Conservation (phyloP, 2,888 invertebrate genomes). For the Marasmarcha lunaedactyla region DNA sequence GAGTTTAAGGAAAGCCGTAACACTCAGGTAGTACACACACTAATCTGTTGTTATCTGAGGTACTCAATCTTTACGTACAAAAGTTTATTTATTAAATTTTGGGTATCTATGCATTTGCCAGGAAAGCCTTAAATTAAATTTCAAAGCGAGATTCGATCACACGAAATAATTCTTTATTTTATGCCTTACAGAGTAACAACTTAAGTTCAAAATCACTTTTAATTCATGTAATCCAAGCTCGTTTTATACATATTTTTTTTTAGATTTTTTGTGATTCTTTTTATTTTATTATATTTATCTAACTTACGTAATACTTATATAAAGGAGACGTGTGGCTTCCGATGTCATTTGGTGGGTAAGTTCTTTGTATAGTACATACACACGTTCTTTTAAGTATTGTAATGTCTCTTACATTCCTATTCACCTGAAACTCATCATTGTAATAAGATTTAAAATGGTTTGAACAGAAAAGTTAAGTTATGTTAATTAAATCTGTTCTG, state of each 20-base stretch:
- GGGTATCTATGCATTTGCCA: conserved; percentile 41
- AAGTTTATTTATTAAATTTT: neutral
- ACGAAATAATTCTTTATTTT: conserved; percentile 32
- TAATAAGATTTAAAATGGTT: no score
- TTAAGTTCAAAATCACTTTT: conserved; percentile 25
- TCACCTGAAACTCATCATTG: no score
- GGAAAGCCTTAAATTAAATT: conserved; percentile 54
- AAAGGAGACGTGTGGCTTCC: conserved; percentile 61
- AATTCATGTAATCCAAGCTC: conserved; percentile 46
- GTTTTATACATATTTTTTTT: conserved; percentile 29
- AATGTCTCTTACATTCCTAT: conserved; percentile 6
- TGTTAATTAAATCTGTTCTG: no score
- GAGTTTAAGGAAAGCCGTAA: no score
- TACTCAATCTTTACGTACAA: neutral
- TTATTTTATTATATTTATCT: conserved; percentile 53
- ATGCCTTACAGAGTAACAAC: no score
- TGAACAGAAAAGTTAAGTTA: no score
- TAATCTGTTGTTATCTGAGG: no score
- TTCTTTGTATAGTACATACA: conserved; percentile 47
- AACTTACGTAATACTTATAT: conserved; percentile 65
- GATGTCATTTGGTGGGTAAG: conserved; percentile 66
- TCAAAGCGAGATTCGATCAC: conserved; percentile 39
- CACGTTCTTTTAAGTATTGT: conserved; percentile 31
- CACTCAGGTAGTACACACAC: no score
- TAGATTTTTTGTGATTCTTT: conserved; percentile 37